Base-by-base conservation (phyloP, 2,888 invertebrate genomes). In the Caenorhabditis imperialis region DNA sequence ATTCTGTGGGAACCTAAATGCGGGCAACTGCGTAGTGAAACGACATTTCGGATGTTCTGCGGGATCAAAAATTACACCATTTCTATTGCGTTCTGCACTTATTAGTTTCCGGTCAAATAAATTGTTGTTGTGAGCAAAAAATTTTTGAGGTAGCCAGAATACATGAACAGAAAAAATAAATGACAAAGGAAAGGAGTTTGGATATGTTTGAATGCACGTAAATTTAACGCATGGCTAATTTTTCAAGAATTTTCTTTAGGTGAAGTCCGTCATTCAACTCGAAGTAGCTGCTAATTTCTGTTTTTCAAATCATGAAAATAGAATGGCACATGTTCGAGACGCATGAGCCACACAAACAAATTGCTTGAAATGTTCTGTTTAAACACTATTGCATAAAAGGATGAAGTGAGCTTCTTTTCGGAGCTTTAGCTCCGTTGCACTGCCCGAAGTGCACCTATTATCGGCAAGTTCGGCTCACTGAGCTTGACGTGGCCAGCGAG, bases 371-470 rank as follows among this genome's bases (percentile, higher is more conserved):
- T n/a, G n/a, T n/a, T 67, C 57, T 50, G 57, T 65, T 65, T 55
- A 65, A 65, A 51, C 67, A 57, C 50, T 55, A 61, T 61, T 48
- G 55, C 61, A 61, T 55, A 61, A 55, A 50, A 55, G 27, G 70
- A 27, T n/a, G 10, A 33, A n/a, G n/a, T n/a, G 51, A 57, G 50
- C 37, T 37, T 27, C 38, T 16, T 12, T 44, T 22, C 42, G 33
- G 33, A 38, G 50, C 63, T 48, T 27, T 45, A 44, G 47, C 42
- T 38, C 40, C 44, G 44, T 42, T 58, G 48, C 55, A 50, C 40
- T 33, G 27, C 57, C 50, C 40, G 60, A 42, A 70, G 70, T 71
- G 70, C 70, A 71, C 70, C 70, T 71, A 71, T 71, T 62, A 71
- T 71, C 44, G 55, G n/a, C 50, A 14, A 44, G 40, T 27, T 45